Evolutionary conservation across 2,113 vertebrate genomes (phyloP).

Genomic region (Jaculus jaculus): DNA sequence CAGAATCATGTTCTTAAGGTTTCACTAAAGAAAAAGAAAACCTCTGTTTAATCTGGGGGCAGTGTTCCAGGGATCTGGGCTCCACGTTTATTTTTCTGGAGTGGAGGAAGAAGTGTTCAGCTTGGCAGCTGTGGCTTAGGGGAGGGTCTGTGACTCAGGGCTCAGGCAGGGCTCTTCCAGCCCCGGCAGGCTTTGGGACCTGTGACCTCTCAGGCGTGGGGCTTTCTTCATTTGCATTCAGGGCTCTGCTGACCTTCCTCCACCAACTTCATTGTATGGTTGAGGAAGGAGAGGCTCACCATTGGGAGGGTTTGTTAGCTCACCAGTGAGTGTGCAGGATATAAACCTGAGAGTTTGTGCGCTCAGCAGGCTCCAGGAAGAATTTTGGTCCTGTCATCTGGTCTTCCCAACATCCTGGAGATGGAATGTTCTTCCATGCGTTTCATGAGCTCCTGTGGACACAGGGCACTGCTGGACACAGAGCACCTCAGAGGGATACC

Average conservation of each 20-base stretch:
- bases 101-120: background rate
- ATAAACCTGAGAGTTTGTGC: background rate
- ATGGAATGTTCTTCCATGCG: background rate
- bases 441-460: background rate
- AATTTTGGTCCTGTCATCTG: background rate
- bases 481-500: background rate
- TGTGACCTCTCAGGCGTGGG: background rate
- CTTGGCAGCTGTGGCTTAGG: background rate
- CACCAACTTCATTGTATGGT: background rate
- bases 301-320: background rate
- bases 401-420: background rate
- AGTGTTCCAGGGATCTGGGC: background rate
- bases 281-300: background rate
- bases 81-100: background rate
- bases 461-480: rapidly evolving
- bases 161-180: background rate
- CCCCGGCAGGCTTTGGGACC: background rate
- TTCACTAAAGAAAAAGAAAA: background rate
- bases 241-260: background rate
- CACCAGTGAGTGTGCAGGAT: background rate
- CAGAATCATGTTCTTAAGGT: background rate
- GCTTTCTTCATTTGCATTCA: background rate
- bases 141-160: background rate
- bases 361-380: background rate
- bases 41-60: background rate